phyloP scores from a whole-genome alignment of 1,140 invertebrate species.

The Propsilocerus akamusi region DNA sequence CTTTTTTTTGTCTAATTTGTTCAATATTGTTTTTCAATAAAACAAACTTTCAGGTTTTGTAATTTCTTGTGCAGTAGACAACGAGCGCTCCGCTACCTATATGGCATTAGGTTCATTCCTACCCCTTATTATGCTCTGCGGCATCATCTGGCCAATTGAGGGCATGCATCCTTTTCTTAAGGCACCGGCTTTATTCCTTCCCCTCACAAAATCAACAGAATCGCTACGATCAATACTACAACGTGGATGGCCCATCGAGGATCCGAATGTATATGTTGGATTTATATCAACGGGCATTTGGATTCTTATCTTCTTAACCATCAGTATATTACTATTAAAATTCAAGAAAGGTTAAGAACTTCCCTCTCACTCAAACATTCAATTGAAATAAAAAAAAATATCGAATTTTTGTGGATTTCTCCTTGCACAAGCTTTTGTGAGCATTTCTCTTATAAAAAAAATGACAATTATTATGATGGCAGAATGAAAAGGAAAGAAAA shows the following conservation, averaged over 20 bases:
- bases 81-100: constrained; percentile 83
- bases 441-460: too few relatives aligned
- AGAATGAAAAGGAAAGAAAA: too few relatives aligned
- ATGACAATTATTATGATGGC: too few relatives aligned
- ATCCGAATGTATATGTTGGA: constrained; percentile 65
- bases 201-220: constrained; percentile 85
- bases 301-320: constrained; percentile 63
- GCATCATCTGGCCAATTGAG: constrained; percentile 69
- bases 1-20: background rate
- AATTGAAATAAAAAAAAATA: constrained; percentile 2
- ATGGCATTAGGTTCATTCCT: constrained; percentile 83
- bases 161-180: constrained; percentile 49
- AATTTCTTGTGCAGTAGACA: constrained; percentile 70
- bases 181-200: constrained; percentile 61
- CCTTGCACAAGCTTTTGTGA: too few relatives aligned
- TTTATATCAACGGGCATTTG: constrained; percentile 68
- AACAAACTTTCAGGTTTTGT: constrained; percentile 63
- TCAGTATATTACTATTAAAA: constrained; percentile 61
- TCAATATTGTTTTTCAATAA: constrained; percentile 7
- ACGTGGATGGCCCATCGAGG: constrained; percentile 62
- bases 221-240: constrained; percentile 72
- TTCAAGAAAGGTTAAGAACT: constrained; percentile 62
- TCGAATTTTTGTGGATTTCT: too few relatives aligned
- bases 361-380: background rate
- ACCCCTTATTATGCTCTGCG: constrained; percentile 78